Base-by-base conservation (phyloP, 1,140 invertebrate genomes). In the Drosophila albomicans region DNA sequence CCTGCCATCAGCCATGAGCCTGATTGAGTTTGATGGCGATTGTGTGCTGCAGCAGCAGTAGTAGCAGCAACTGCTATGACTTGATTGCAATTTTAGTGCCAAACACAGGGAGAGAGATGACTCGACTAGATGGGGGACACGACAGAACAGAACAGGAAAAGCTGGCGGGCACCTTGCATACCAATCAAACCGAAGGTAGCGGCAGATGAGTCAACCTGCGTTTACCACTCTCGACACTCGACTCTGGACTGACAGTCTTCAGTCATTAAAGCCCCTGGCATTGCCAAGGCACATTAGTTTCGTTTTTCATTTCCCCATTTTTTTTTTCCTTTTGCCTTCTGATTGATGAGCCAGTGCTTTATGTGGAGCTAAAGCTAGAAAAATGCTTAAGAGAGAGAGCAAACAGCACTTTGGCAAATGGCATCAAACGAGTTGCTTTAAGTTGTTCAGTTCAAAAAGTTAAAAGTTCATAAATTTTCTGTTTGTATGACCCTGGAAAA, bases 1-100 rank as follows among this genome's bases (percentile, higher is more conserved):
- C 81, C 82, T 54, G 78, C 67, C 82, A 66, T 79, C 82, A 78
- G 82, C 66, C 82, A 69, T 76, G 82, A 87, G 79, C 82, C 78
- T 86, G 82, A 86, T 86, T 86, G 82, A 86, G 82, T 86, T 86
- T 79, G 81, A 85, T 85, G 78, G 81, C 78, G 78, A 85, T 85
- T 86, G 82, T 81, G 75, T 57, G 82, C 75, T 71, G 48, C 74
- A 67, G 35, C 32, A 35, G 52, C 32, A 41, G 15, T 1, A 52
- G 30, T 1, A 32, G 30, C 30, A 38, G 15, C 16, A 51, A 25
- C 57, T 45, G 35, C 57, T 61, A 65, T 78, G 82, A 78, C 78
- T 86, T 86, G 82, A 86, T 86, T 86, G 82, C 82, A 86, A 86
- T 86, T 86, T 86, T 62, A 68, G 62, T 58, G 77, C 56, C 25